phyloP scores from a whole-genome alignment of 2,797 vertebrate genomes.

The Onychomys arenicola region DNA sequence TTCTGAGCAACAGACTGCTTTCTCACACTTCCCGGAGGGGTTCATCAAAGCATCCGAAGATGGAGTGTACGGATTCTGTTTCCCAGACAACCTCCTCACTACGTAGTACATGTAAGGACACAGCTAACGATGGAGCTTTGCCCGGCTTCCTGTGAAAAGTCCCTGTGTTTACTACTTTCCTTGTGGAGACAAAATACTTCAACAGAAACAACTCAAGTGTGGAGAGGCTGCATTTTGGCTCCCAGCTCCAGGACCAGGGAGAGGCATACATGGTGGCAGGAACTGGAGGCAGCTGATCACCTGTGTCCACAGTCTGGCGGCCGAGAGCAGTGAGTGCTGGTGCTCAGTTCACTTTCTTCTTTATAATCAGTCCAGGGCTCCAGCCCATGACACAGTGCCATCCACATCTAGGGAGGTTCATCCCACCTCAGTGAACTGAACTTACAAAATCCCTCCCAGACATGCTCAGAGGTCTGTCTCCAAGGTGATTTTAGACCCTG shows the following conservation, averaged over 20 bases:
- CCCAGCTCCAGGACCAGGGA: not conserved
- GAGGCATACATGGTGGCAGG: not conserved
- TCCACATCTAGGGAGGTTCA: no score
- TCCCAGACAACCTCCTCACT: not conserved
- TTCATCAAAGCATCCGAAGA: not conserved
- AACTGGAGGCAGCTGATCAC: no score
- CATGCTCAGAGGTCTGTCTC: not conserved
- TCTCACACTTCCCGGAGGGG: not conserved
- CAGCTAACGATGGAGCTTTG: not conserved
- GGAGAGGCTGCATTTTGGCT: not conserved
- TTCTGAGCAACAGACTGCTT: not conserved
- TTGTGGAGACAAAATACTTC: not conserved
- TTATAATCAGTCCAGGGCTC: not conserved
- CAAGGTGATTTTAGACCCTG: not conserved
- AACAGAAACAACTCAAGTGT: not conserved
- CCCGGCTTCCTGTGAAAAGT: not conserved
- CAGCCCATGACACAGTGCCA: not conserved
- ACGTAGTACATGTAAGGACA: no score
- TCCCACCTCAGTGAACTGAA: not conserved
- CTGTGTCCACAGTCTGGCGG: not conserved
- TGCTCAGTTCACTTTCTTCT: not conserved
- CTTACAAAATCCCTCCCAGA: not conserved
- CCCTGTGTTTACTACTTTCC: not conserved
- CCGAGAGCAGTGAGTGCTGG: no score
- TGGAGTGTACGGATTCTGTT: not conserved